Evolutionary conservation across 1,140 invertebrate genomes (phyloP), one percentile per base, ranked within the genome.

Genomic region (Drosophila suzukii): DNA sequence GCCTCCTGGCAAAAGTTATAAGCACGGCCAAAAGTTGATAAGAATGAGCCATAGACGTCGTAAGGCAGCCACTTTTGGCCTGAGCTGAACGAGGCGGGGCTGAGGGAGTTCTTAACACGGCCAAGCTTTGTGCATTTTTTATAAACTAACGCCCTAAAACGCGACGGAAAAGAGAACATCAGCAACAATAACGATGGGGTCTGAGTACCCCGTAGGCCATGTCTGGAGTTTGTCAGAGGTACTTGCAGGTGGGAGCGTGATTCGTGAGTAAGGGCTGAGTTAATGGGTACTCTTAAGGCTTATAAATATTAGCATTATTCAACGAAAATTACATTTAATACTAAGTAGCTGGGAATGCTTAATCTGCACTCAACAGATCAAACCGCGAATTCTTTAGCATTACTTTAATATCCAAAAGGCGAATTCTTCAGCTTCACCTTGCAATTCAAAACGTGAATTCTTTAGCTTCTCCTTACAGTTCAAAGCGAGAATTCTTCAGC

Each of bases 31-130:
- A 88, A 88, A 88, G 76, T 88, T 88, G 83, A 88, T 88, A 88
- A 89, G 84, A 89, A 88, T 89, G 84, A 88, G 84, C 82, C 83
- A 88, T 86, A 88, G 82, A 86, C 82, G 83, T 86, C 79, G 83
- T 86, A 78, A 76, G 76, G 83, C 84, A 88, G 84, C 79, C 78
- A 83, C 84, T 89, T 77, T 81, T 80, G 71, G 36, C 53, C 38
- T 1, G 24, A 15, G 39, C 41, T 59, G 27, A 11, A 24, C 17
- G 44, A 4, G 47, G 27, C 4, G n/a, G 49, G 7, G 1, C 62
- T 51, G 65, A 60, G 72, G 56, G 71, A 74, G 82, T 80, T 80
- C 83, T 88, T 89, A 88, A 88, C 83, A 83, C 80, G 84, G 79
- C 63, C 57, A 54, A 75, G 82, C 82, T 85, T 85, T 88, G 61